Evolutionary conservation across 2,797 vertebrate species (phyloP).

Genomic region (Glossophaga mutica): DNA sequence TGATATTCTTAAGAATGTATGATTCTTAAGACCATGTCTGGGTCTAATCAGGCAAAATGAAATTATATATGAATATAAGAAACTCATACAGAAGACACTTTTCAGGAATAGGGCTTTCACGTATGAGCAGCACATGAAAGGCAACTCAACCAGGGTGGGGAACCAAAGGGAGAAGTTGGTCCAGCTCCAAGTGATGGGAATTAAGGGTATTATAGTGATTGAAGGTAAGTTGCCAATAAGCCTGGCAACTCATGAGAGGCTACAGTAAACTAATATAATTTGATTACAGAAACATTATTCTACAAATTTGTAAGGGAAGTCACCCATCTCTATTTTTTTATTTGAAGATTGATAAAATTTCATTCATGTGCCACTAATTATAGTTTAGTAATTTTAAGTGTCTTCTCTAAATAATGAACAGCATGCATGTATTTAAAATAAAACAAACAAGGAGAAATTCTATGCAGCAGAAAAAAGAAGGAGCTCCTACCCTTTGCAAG

Average conservation of each 20-base stretch:
- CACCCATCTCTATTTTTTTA: background rate
- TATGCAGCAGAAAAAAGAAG: too few species aligned
- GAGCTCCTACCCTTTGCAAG: too few species aligned
- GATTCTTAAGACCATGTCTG: background rate
- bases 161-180: background rate
- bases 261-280: background rate
- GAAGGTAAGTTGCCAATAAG: background rate
- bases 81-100: background rate
- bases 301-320: background rate
- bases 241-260: background rate
- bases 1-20: background rate
- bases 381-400: background rate
- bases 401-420: background rate
- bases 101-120: background rate
- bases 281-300: background rate
- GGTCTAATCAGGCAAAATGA: background rate
- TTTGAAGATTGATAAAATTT: background rate
- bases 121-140: background rate
- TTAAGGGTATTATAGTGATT: background rate
- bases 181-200: background rate
- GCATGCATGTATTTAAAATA: background rate
- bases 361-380: background rate
- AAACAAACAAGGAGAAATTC: background rate
- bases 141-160: background rate
- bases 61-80: background rate